phyloP scores from a whole-genome alignment of 2,113 vertebrate genomes.

The Silurus glanis region DNA sequence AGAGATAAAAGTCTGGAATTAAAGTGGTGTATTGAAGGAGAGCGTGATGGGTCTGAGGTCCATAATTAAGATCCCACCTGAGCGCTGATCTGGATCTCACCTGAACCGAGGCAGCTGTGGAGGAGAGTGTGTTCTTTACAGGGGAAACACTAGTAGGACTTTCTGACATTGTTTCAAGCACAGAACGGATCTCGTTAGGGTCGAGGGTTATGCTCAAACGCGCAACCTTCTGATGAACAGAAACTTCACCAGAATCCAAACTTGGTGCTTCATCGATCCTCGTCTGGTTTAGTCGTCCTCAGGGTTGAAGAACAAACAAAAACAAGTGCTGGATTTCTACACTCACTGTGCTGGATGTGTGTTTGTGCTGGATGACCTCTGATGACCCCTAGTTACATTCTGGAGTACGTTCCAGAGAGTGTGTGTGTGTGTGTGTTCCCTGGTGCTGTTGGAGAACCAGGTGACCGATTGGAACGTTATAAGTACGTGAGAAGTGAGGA shows the following conservation, averaged over 20 bases:
- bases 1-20: neutral
- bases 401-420: neutral
- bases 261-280: conserved; percentile 9
- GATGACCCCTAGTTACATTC: conserved; percentile 21
- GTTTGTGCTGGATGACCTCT: conserved; percentile 26
- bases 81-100: neutral
- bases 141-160: neutral
- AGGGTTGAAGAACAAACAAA: neutral
- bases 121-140: neutral
- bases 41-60: neutral
- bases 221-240: neutral
- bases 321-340: neutral
- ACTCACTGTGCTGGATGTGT: conserved; percentile 9
- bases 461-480: conserved; percentile 13
- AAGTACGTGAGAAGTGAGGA: conserved; percentile 22
- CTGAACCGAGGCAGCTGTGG: neutral
- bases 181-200: neutral
- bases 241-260: neutral
- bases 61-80: neutral
- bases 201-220: neutral
- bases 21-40: neutral
- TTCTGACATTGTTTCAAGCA: neutral
- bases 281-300: neutral
- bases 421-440: conserved; percentile 9
- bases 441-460: conserved; percentile 27